phyloP scores from a whole-genome alignment of 2,797 vertebrate genomes.

The Gallirallus australis region DNA sequence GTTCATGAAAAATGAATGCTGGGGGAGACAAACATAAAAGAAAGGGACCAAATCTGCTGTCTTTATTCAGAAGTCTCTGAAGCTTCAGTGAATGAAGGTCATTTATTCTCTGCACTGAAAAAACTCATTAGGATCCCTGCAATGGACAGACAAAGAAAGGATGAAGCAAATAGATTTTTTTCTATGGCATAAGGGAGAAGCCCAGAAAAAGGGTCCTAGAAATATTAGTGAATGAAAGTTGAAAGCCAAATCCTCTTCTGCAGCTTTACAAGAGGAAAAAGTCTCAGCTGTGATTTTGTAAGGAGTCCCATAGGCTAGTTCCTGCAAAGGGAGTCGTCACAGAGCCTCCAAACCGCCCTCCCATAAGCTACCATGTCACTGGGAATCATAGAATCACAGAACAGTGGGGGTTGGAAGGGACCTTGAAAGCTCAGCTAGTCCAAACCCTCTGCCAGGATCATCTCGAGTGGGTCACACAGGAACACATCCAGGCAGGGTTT shows the following conservation, averaged over 20 bases:
- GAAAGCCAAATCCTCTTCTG: neutral
- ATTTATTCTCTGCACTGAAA: neutral
- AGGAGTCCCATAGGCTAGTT: neutral
- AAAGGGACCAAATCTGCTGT: neutral
- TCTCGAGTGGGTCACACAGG: no score
- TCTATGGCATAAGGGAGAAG: neutral
- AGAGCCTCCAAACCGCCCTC: neutral
- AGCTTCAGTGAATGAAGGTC: neutral
- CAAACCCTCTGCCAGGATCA: no score
- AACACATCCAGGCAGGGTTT: no score
- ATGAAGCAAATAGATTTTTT: neutral
- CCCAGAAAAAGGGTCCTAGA: neutral
- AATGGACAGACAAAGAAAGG: neutral
- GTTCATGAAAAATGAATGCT: neutral
- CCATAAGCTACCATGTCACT: neutral
- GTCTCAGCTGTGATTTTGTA: neutral
- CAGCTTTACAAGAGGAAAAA: neutral
- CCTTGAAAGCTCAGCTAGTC: no score
- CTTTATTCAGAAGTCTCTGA: neutral
- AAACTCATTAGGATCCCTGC: neutral
- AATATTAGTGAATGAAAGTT: neutral
- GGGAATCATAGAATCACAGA: neutral
- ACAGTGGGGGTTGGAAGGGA: no score
- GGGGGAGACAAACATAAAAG: neutral
- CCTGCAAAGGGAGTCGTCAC: neutral